Base-by-base conservation (phyloP, 2,888 invertebrate genomes). In the Sphaeridia pumilis region DNA sequence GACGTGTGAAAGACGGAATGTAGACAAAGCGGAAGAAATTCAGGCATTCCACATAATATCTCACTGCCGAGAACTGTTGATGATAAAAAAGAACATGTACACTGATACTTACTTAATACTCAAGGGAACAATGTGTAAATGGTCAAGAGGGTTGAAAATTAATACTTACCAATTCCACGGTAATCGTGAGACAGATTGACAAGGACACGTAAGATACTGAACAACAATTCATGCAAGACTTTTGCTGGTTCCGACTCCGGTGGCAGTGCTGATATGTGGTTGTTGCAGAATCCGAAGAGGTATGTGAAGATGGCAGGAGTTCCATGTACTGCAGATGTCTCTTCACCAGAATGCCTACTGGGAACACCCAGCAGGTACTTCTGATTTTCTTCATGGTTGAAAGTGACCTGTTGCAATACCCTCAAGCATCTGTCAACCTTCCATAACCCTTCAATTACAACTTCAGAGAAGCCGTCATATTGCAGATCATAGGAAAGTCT, bases 361-460 rank as follows among this genome's bases (percentile, higher is more conserved):
- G 50, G 51, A 57, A 57, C 43, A 44, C 60, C 78, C 54, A 93
- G 77, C 68, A 95, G 79, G 74, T 93, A 92, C 64, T 80, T 77
- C 73, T 93, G 94, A 74, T 95, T 95, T 69, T 90, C 89, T 72
- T 87, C 85, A 72, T 94, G 63, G 53, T 58, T 60, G 41, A 57
- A 63, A 54, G 53, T 82, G 69, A 94, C 94, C 75, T 94, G 94
- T 75, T 95, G 94, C 56, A 95, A 74, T n/a, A 95, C 93, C 59
- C 92, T 79, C 72, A 95, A 79, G 70, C 93, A 94, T 49, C 94
- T 78, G 69, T 93, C 93, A 36, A 93, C 84, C 71, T 93, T 93
- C 64, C 86, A 78, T 64, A 94, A 77, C 68, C 87, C 84, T 67
- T 92, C 89, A 46, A 90, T 71, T 52, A 87, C 76, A 1, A 78